Evolutionary conservation across 2,113 vertebrate species (phyloP).

Genomic region (Catharus bicknelli): DNA sequence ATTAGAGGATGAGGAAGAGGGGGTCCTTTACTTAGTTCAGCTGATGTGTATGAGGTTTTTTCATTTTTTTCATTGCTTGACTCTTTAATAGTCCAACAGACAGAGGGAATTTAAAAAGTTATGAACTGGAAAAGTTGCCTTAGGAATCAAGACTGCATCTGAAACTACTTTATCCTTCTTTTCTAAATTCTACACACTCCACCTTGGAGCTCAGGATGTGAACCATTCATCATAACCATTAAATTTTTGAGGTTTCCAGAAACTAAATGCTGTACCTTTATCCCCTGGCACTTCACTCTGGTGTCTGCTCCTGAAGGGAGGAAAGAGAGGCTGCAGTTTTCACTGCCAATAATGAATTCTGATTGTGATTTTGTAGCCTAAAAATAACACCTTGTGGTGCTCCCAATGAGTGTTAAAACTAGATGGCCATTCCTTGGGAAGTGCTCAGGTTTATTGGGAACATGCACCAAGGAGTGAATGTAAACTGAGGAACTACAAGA

Average conservation of each 20-base stretch:
- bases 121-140: not conserved
- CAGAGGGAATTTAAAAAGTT: not conserved
- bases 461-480: not conserved
- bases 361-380: not conserved
- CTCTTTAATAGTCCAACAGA: not conserved
- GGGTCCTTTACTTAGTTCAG: not conserved
- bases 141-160: not conserved
- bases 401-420: not conserved
- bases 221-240: not conserved
- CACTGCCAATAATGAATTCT: not conserved
- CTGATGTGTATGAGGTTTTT: not conserved
- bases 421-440: not conserved
- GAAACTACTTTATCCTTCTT: not conserved
- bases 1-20: not conserved
- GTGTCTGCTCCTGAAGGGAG: not conserved
- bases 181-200: not conserved
- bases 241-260: not conserved
- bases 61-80: not conserved
- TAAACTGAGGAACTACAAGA: not conserved
- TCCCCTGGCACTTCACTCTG: not conserved
- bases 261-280: not conserved
- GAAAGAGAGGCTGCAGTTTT: not conserved
- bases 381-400: not conserved
- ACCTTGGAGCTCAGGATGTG: not conserved
- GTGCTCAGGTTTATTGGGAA: not conserved